Evolutionary conservation across 2,888 invertebrate species (phyloP).

Genomic region (Rotaria magnacalcarata): DNA sequence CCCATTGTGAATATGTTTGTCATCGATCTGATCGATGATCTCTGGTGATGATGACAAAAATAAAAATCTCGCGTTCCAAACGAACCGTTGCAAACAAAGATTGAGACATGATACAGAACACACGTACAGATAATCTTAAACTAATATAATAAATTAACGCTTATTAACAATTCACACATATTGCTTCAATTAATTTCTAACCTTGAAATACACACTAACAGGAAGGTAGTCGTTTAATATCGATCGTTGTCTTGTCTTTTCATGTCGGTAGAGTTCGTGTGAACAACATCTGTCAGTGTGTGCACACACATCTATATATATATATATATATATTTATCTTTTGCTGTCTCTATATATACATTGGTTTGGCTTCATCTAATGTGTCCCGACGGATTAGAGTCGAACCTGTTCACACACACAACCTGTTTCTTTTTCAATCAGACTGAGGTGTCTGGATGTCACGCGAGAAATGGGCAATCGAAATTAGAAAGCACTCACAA

Average conservation of each 20-base stretch:
- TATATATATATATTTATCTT: background rate
- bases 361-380: conserved; percentile 31
- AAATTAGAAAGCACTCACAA: background rate
- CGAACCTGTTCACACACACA: conserved; percentile 25
- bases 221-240: background rate
- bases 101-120: conserved; percentile 61
- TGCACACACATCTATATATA: background rate
- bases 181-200: conserved; percentile 64
- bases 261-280: conserved; percentile 1
- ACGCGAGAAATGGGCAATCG: background rate
- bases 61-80: background rate
- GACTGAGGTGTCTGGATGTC: background rate
- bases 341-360: background rate
- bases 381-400: conserved; percentile 7
- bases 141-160: conserved; percentile 4
- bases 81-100: background rate
- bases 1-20: conserved; percentile 55
- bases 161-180: conserved; percentile 50
- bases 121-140: background rate
- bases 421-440: conserved; percentile 23
- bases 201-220: background rate
- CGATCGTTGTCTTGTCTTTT: conserved; percentile 11
- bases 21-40: conserved; percentile 6
- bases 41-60: conserved; percentile 46
- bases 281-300: conserved; percentile 21